phyloP scores from a whole-genome alignment of 2,113 vertebrate species.

The Nothoprocta perdicaria region DNA sequence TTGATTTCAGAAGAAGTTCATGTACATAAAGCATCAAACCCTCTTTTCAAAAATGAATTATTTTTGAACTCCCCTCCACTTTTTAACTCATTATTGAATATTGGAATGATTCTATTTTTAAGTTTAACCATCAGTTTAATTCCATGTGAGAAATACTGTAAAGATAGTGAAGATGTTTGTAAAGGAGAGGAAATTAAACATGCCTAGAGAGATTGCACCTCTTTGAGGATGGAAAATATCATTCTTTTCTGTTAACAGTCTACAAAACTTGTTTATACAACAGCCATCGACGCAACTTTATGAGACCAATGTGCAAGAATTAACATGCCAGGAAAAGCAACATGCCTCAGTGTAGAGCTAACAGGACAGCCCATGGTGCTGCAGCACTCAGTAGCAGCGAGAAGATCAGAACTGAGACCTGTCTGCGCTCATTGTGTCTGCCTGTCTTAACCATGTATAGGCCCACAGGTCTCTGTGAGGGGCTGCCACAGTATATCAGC shows the following conservation, averaged over 20 bases:
- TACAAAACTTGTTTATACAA: background rate
- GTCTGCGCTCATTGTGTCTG: fast-evolving
- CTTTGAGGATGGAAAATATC: background rate
- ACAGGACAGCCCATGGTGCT: fast-evolving
- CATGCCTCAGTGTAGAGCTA: background rate
- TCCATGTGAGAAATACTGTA: background rate
- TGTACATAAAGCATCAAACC: background rate
- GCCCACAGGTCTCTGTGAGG: background rate
- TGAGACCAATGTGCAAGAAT: background rate
- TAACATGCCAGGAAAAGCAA: background rate
- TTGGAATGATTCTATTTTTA: background rate
- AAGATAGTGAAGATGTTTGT: background rate
- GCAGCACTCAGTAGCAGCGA: fast-evolving
- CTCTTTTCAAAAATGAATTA: background rate
- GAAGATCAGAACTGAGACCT: background rate
- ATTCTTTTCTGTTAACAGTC: background rate
- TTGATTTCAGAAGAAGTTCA: background rate
- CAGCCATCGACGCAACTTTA: background rate
- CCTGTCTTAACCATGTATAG: background rate
- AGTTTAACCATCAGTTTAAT: background rate
- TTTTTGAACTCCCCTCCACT: background rate
- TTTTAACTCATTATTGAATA: background rate
- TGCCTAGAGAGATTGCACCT: background rate
- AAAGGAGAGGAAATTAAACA: background rate
- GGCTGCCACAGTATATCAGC: background rate